Evolutionary conservation across 53 echinoderm and acorn worm genomes (phyloP), one percentile per base, ranked within the genome.

Genomic region (Patiria pectinifera): DNA sequence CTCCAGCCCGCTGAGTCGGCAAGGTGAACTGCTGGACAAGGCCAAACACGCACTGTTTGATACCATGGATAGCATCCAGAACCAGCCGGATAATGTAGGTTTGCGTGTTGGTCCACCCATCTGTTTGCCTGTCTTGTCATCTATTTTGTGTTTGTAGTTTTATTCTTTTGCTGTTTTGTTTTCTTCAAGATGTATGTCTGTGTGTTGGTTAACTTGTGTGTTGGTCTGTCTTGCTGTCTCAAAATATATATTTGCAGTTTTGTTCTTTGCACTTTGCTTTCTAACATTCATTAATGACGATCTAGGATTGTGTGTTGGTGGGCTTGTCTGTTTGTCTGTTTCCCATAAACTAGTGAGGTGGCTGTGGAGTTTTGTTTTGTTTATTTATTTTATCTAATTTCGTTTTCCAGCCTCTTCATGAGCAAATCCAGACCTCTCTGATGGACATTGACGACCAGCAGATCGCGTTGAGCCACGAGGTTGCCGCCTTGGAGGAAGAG

Each of bases 21-120:
- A 95, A 76, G 97, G 96, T 47, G 92, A 95, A 22, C 93, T 97
- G 4, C 74, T 99, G 19, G 97, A 97, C 87, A 96, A 96, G 59
- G 94, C 97, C 35, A 97, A 96, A 46, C 82, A 93, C 78, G 86
- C 97, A 22, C 92, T 99, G 84, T 96, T 72, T 84, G 82, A 91
- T 8, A 95, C 99, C 18, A 99, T 97, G 97, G 97, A 99, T 60
- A 53, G 90, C 83, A 97, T 99, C 59, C 94, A 95, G 77, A 79
- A 85, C 49, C 94, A 95, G 44, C 94, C 96, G 22, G 93, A 95
- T 16, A 92, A 97, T 93, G 99, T 99, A 91, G 93, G 99, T 84
- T 84, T 63, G 53, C 19, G 12, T 14, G 19, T 66, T n/a, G 24
- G 74, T 23, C 24, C 21, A 10, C 11, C 2, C 6, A 0, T 69